Conservation (phyloP, 2,113 vertebrate genomes). For the Neogale vison region DNA sequence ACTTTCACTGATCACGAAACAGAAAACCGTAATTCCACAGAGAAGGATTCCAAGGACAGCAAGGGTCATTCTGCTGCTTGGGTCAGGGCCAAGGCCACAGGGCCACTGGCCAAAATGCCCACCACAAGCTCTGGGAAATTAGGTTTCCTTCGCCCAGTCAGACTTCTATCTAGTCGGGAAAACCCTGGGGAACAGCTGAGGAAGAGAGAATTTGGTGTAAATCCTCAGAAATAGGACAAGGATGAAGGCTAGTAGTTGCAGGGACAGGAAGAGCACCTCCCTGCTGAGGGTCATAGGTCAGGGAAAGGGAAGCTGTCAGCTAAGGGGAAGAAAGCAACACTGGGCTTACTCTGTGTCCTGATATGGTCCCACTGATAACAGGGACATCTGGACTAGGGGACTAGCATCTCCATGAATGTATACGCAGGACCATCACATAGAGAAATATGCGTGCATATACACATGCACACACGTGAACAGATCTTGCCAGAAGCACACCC, state of each 20-base stretch:
- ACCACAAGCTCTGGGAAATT: not conserved
- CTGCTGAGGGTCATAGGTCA: not conserved
- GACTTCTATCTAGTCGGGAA: rapidly evolving
- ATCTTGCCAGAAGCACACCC: rapidly evolving
- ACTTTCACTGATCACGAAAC: rapidly evolving
- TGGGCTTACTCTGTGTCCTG: not conserved
- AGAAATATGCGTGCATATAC: rapidly evolving
- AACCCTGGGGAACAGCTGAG: not conserved
- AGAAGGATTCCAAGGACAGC: not conserved
- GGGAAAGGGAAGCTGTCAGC: not conserved
- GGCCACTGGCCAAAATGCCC: not conserved
- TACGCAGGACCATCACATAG: not conserved
- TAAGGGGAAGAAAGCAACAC: not conserved
- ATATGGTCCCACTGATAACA: too few relatives aligned
- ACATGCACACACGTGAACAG: not conserved
- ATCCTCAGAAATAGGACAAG: rapidly evolving
- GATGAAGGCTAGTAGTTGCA: not conserved
- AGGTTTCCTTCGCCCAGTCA: not conserved
- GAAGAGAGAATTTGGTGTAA: not conserved
- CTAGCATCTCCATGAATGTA: not conserved
- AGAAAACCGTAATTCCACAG: not conserved
- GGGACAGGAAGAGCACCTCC: not conserved
- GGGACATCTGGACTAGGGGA: not conserved
- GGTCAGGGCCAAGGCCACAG: too few relatives aligned
- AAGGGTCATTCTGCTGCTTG: not conserved